Conservation (phyloP, 2,888 invertebrate genomes). For the Erebia palarica region DNA sequence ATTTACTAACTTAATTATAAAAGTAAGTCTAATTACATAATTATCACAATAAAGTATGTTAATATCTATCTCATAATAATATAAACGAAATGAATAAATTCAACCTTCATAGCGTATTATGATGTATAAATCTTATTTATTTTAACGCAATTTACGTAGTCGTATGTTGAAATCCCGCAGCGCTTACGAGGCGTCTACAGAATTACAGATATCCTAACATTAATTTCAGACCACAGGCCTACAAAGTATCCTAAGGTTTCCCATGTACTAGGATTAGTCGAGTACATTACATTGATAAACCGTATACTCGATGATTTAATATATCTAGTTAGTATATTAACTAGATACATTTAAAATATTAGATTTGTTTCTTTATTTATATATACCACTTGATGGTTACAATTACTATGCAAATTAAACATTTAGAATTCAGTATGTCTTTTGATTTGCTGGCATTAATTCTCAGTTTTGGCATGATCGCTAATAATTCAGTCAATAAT, state of each 20-base stretch:
- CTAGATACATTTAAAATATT: too few species aligned
- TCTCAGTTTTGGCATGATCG: too few species aligned
- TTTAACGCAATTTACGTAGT: conserved; percentile 52
- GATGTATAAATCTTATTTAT: conserved; percentile 51
- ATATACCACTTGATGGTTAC: too few species aligned
- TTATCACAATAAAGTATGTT: too few species aligned
- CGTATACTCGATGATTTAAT: background rate
- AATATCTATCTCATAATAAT: too few species aligned
- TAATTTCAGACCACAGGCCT: conserved; percentile 34
- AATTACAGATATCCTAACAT: conserved; percentile 38
- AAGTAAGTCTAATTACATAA: too few species aligned
- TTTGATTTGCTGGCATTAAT: too few species aligned
- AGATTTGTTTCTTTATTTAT: too few species aligned
- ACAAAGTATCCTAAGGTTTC: conserved; percentile 39
- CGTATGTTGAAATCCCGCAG: conserved; percentile 48
- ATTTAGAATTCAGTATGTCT: too few species aligned
- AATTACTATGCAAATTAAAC: too few species aligned
- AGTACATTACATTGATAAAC: conserved; percentile 14
- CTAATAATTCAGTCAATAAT: too few species aligned
- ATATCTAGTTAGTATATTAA: background rate
- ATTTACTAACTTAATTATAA: too few species aligned
- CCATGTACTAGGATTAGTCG: conserved; percentile 28
- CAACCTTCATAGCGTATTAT: conserved; percentile 39
- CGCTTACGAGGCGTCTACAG: conserved; percentile 33
- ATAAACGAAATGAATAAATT: conserved; percentile 8